Evolutionary conservation across 2,797 vertebrate genomes (phyloP).

Genomic region (Trichosurus vulpecula): DNA sequence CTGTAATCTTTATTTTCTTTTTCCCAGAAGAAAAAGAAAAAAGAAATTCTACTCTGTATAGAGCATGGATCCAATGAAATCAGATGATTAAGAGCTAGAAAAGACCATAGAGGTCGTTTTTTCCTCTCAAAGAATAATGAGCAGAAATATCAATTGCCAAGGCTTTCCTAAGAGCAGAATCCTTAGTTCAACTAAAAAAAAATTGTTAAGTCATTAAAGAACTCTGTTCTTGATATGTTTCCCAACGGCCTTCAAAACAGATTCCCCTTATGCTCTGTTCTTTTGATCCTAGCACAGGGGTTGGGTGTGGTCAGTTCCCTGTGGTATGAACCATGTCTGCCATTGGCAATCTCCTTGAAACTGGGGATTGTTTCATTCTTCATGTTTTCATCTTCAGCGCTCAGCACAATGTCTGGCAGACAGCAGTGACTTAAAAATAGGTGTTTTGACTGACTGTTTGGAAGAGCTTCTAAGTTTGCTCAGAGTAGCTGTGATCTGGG

Average conservation of each 20-base stretch:
- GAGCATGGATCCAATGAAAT: background rate
- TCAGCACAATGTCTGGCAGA: background rate
- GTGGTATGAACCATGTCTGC: background rate
- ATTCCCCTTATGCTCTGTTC: background rate
- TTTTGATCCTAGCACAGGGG: background rate
- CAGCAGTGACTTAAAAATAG: background rate
- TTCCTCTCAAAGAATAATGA: background rate
- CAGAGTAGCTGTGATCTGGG: background rate
- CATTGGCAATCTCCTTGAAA: background rate
- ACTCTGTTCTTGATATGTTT: background rate
- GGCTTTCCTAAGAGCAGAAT: background rate
- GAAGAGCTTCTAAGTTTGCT: background rate
- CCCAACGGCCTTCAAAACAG: background rate
- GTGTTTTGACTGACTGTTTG: background rate
- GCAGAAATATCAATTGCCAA: background rate
- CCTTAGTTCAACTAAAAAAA: background rate
- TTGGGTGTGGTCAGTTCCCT: background rate
- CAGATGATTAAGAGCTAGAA: background rate
- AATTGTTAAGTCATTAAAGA: background rate
- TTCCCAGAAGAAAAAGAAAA: background rate
- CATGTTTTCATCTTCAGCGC: background rate
- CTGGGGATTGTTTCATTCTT: background rate
- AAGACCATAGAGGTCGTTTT: background rate
- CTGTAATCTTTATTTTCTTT: background rate
- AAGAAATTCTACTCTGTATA: background rate